Base-by-base conservation (phyloP, 2,113 vertebrate genomes). In the Nycticryphes semicollaris region DNA sequence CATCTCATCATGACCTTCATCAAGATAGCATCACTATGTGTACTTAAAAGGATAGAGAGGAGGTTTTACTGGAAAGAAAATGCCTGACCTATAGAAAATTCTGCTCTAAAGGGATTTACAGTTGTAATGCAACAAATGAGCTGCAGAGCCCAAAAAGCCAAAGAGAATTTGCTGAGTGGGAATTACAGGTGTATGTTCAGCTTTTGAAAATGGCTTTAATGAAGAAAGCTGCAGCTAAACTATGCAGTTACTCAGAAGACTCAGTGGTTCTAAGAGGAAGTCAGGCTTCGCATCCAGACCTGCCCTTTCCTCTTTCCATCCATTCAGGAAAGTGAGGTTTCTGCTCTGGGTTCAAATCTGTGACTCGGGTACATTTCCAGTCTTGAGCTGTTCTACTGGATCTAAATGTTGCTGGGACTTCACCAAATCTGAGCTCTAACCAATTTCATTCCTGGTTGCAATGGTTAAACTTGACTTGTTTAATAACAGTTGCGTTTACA, bases 1-100 rank as follows among this genome's bases (percentile, higher is more conserved):
- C 96, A 98, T 98, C 93, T 99, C 98, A n/a, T 98, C 54, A 0
- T 98, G 98, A 94, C 98, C 96, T 87, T 99, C 98, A 78, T 98
- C 97, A 90, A 98, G 89, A 98, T 97, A 85, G 98, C 98, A 73
- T 98, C 93, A 91, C 98, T 98, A 57, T 98, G 62, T 87, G 98
- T 91, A 70, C 98, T 98, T 98, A 90, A 8, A 82, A 87, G 51
- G 57, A 93, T 9, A 86, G 48, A 74, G 39, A 66, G 45, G 35
- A 80, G n/a, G 13, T 81, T 62, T 84, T 57, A 85, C 12, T 27
- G 47, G 48, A 87, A 88, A 53, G 31, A 24, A 79, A 82, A 60
- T n/a, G 57, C 1, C 27, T 59, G 41, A 59, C 35, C 37, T 79
- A 31, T 31, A 66, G 83, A 84, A 86, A 83, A 43, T 13, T 73